Evolutionary conservation across 2,888 invertebrate genomes (phyloP), one percentile per base, ranked within the genome.

Genomic region (Torymus aiolomorphi): DNA sequence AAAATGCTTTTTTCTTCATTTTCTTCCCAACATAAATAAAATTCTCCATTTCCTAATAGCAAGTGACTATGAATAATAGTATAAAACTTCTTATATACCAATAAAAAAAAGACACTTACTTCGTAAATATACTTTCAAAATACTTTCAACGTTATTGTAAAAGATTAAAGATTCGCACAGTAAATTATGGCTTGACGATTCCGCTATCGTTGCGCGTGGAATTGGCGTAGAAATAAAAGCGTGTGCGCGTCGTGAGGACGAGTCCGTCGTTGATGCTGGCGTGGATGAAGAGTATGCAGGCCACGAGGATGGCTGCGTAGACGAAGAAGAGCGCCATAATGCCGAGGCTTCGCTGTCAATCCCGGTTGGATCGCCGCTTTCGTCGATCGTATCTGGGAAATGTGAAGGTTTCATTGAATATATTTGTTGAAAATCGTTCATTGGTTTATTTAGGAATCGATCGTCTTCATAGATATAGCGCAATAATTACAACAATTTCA

Each of bases 271-370:
- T 91, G 84, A 93, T 92, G n/a, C 92, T 92, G 59, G 92, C 92
- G 84, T 93, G 92, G 84, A 93, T 92, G 85, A 93, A 91, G 78
- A 92, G 89, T 85, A 93, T 87, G 84, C 92, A 92, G 83, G 92
- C 90, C 77, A 92, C 89, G 84, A 93, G 91, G 83, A 93, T 93
- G 82, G 92, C 91, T 76, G 91, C 86, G 85, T 92, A 93, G 78
- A 93, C 90, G 84, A 92, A 91, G 82, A 93, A 91, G 72, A 93
- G 90, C 86, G 92, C 92, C 88, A 92, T 90, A 78, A 93, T 92
- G 89, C 92, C 93, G 83, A 92, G 88, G 87, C 92, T 92, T 89
- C 92, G 92, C 86, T 92, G 93, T 92, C 93, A 93, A 89, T 92
- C 92, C 72, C 86, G 86, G 67, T 84, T 81, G 5, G 82, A 81